phyloP scores from a whole-genome alignment of 2,797 vertebrate species.

The Distichodus sexfasciatus region DNA sequence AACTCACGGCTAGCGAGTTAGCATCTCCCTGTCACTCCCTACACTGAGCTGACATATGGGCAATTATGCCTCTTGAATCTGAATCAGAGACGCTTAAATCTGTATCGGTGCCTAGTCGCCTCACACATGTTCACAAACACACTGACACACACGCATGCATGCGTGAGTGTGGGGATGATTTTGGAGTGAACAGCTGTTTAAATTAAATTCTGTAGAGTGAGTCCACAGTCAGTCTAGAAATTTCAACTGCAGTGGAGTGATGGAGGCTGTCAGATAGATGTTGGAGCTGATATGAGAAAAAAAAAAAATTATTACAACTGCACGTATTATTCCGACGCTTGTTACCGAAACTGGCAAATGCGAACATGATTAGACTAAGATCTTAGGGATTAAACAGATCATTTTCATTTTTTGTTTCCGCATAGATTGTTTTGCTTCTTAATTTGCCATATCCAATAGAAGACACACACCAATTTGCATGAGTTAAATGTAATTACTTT shows the following conservation, averaged over 20 bases:
- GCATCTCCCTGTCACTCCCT: slow-evolving; percentile 15
- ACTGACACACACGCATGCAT: neutral
- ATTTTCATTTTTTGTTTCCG: too few species aligned
- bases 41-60: slow-evolving; percentile 10
- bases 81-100: slow-evolving; percentile 57
- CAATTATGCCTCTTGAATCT: slow-evolving; percentile 41
- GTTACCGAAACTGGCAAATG: slow-evolving; percentile 12
- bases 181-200: slow-evolving; percentile 75
- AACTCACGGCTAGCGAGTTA: neutral
- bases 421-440: too few species aligned
- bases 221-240: slow-evolving; percentile 65
- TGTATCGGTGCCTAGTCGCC: slow-evolving; percentile 6
- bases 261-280: slow-evolving; percentile 75
- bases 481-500: too few species aligned
- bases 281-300: slow-evolving; percentile 66
- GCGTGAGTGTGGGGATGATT: slow-evolving; percentile 33
- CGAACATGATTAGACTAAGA: too few species aligned
- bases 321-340: slow-evolving; percentile 55
- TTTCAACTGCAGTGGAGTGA: slow-evolving; percentile 73
- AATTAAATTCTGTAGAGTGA: slow-evolving; percentile 69
- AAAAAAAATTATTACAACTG: slow-evolving; percentile 60
- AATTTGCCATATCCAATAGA: too few species aligned
- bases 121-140: slow-evolving; percentile 8
- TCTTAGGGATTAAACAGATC: too few species aligned
- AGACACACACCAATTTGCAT: too few species aligned